These are phyloP conservation scores for Tragelaphus eurycerus DNA, from an alignment of 2,797 vertebrate genomes.

Conservation along the genomic window DNA sequence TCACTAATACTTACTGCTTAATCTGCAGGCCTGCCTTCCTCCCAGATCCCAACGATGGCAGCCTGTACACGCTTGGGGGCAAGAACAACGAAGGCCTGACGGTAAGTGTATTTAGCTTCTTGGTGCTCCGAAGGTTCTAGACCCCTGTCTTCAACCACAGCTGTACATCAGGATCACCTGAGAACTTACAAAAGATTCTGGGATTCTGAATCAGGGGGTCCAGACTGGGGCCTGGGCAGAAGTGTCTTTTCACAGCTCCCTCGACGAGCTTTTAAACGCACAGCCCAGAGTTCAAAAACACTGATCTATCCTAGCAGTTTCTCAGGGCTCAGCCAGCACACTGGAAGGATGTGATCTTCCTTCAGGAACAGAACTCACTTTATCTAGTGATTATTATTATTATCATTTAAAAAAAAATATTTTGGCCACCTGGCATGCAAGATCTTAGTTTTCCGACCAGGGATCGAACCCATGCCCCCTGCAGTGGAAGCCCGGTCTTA, in stretches of 20 bases:
- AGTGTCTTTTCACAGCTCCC: neutral
- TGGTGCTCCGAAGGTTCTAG: neutral
- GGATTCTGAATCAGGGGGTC: neutral
- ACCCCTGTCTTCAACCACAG: neutral
- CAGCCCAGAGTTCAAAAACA: neutral
- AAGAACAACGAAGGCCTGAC: slow-evolving; percentile 97
- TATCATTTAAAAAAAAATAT: neutral
- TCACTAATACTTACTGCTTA: slow-evolving; percentile 54
- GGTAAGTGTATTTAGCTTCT: slow-evolving; percentile 84
- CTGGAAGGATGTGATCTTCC: neutral
- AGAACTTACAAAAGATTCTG: neutral
- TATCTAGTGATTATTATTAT: neutral
- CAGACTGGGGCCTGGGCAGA: neutral
- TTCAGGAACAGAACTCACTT: neutral
- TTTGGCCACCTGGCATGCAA: neutral
- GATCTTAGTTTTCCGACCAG: neutral
- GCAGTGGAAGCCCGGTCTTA: neutral
- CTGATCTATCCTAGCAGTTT: neutral
- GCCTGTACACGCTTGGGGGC: slow-evolving; percentile 95
- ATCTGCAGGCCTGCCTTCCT: slow-evolving; percentile 94
- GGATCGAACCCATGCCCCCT: neutral
- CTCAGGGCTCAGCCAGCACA: neutral
- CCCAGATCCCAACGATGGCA: slow-evolving; percentile 97
- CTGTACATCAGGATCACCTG: neutral
- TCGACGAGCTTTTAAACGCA: neutral